Base-by-base conservation (phyloP, 2,797 vertebrate species). In the Pseudochirops cupreus region DNA sequence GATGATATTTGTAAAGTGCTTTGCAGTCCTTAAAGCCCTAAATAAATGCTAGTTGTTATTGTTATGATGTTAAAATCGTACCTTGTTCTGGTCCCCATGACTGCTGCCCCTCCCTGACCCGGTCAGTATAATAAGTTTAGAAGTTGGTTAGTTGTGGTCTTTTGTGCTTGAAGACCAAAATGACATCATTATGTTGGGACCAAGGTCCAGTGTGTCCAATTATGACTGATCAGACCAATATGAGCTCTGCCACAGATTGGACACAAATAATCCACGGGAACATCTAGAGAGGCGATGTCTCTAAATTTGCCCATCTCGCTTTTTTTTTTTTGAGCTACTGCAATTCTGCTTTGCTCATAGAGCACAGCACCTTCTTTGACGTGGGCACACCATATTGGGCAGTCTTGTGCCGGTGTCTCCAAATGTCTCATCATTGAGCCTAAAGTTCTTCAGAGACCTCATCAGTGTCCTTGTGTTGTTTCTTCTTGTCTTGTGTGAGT, bases 331-430 rank as follows among this genome's bases (percentile, higher is more conserved):
- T 39, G n/a, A 74, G n/a, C n/a, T 74, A 74, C n/a, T 74, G 31
- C 12, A 33, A n/a, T 62, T 62, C 3, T 62, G 16, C n/a, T 74
- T 74, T 74, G 67, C n/a, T 39, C 6, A 74, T 21, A 74, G 16
- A 74, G 16, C 5, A 74, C 67, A 74, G 5, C 1, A 4, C 33
- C 33, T 67, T 67, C 33, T 67, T n/a, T 74, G 28, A 74, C 39
- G 67, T 0, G 6, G 14, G 16, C 3, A 7, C 0, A 1, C 28
- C 57, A 58, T 11, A 1, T 3, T 58, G 29, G 11, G 11, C 10
- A 13, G 29, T 62, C 16, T 16, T 74, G 67, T 39, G 67, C 5
- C 14, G 39, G 5, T n/a, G n/a, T 28, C 67, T 74, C n/a, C 67
- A 4, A 18, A 2, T 67, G 62, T 67, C 62, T 67, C 33, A 33